These are phyloP conservation scores for Microtus ochrogaster DNA, from an alignment of 2,113 vertebrate species.

Conservation along the genomic window DNA sequence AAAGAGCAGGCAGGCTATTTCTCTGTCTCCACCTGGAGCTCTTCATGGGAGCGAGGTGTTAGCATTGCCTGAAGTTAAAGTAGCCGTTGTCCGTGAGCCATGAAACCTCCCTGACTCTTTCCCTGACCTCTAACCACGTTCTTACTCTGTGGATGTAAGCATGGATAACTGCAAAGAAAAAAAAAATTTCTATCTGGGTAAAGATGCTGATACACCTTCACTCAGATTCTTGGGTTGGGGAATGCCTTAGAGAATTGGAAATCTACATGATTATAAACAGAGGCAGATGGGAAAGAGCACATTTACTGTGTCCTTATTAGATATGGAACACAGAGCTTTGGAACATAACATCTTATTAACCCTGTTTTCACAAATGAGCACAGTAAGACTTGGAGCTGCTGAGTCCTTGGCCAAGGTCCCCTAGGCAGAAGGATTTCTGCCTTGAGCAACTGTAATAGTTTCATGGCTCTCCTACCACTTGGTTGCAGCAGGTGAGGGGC, in stretches of 20 bases:
- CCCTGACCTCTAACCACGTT: not conserved
- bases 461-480: too few species aligned
- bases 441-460: not conserved
- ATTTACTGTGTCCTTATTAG: not conserved
- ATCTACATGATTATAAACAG: constrained; percentile 1
- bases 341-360: not conserved
- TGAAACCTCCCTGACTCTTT: too few species aligned
- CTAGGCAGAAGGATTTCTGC: not conserved
- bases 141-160: not conserved
- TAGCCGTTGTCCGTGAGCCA: not conserved
- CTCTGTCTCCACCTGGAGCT: not conserved
- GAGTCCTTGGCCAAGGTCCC: constrained; percentile 12
- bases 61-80: not conserved
- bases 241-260: constrained; percentile 32
- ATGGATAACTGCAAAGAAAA: not conserved
- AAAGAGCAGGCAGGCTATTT: not conserved
- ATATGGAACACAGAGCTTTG: not conserved
- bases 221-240: not conserved
- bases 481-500: not conserved
- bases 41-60: not conserved
- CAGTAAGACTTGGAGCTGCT: not conserved
- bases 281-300: not conserved
- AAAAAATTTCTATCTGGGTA: not conserved
- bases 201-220: not conserved
- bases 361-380: constrained; percentile 34